Evolutionary conservation across 2,888 invertebrate genomes (phyloP), one percentile per base, ranked within the genome.

Genomic region (Acanthosepion esculentum): DNA sequence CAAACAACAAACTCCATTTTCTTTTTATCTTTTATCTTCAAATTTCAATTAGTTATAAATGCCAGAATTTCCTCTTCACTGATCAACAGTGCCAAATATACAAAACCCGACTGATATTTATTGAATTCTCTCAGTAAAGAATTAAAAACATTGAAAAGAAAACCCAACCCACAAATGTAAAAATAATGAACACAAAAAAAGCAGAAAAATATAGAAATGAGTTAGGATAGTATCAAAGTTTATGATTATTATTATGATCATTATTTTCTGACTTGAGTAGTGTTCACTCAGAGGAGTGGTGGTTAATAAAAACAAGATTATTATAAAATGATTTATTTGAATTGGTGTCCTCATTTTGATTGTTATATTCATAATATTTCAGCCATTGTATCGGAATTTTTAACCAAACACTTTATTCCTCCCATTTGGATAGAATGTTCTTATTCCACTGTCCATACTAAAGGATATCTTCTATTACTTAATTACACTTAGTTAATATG

Each of bases 41-140:
- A 78, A 78, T 78, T 78, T 78, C n/a, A 78, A 78, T 78, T 78
- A 78, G 78, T 15, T 78, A n/a, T 78, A 78, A 78, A 78, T 78
- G 6, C n/a, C n/a, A 78, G 12, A 78, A 78, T 33, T 78, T 78
- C n/a, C 78, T 78, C 18, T 78, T 18, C n/a, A 4, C 78, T 78
- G n/a, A n/a, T n/a, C 78, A 78, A n/a, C n/a, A 33, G n/a, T 78
- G 78, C 78, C 59, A 78, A 78, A 33, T 78, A 78, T 78, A 78
- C n/a, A 78, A 78, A 78, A 78, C 78, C n/a, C 33, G 15, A 33
- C 78, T 78, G 78, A 12, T 78, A 78, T 78, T 78, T 78, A 78
- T 78, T 78, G n/a, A 78, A 78, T 78, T 78, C 78, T 33, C 78
- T 33, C 8, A 78, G 33, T 23, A 78, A 78, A n/a, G 18, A 4